phyloP scores from a whole-genome alignment of 2,797 vertebrate species.

The Uromys caudimaculatus region DNA sequence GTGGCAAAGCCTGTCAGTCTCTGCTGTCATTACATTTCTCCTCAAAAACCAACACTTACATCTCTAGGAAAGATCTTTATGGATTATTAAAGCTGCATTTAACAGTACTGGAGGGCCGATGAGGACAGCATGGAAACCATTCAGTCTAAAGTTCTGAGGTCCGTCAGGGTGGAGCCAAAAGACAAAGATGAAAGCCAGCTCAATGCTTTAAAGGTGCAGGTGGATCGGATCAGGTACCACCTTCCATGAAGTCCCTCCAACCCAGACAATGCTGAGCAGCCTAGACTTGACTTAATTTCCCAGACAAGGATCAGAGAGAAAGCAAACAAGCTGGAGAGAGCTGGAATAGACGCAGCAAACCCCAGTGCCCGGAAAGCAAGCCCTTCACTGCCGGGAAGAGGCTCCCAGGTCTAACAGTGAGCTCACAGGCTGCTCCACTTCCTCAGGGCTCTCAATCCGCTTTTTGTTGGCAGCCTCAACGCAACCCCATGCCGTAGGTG shows the following conservation, averaged over 20 bases:
- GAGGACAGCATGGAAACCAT: background rate
- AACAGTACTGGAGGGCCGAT: background rate
- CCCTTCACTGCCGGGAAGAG: background rate
- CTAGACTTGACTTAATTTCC: background rate
- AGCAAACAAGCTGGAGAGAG: background rate
- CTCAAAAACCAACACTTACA: background rate
- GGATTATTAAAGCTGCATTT: slow-evolving; percentile 13
- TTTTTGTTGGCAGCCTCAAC: background rate
- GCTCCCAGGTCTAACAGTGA: background rate
- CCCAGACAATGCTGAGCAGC: background rate
- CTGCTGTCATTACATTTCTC: slow-evolving; percentile 2
- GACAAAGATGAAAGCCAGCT: background rate
- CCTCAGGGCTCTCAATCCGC: background rate
- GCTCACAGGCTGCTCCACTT: background rate
- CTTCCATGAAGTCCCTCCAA: background rate
- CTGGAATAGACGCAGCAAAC: background rate
- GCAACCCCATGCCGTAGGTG: background rate
- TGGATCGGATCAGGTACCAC: accelerated
- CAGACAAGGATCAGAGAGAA: background rate
- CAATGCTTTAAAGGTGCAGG: background rate
- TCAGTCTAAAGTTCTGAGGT: background rate
- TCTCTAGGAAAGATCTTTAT: background rate
- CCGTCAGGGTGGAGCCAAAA: background rate
- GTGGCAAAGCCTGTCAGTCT: background rate
- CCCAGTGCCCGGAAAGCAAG: background rate